Base-by-base conservation (phyloP, 2,888 invertebrate species). In the Subacronicta megacephala region DNA sequence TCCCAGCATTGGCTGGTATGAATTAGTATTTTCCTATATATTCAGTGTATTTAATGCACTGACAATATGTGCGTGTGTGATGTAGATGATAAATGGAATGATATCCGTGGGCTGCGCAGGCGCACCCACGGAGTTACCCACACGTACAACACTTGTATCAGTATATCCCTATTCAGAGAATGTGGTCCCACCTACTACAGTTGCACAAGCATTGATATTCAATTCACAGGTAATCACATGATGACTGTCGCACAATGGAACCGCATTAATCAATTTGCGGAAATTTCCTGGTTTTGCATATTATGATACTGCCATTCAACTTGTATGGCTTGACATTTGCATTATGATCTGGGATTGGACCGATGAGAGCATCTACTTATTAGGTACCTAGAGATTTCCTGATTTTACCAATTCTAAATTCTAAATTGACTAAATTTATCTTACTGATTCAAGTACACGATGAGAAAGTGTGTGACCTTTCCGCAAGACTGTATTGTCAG, bases 81-180 rank as follows among this genome's bases (percentile, higher is more conserved):
- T 74, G 62, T 61, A 58, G 58, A 71, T 72, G 73, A 71, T 76
- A 73, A 75, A 77, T 73, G 62, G 74, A 74, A 72, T 77, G 69
- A 77, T 73, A 73, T 72, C 63, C 75, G 61, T 62, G 66, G 72
- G 73, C 63, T 51, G 83, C 77, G 85, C 83, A 80, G 88, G 88
- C 89, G 88, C 89, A 83, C 89, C 90, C 85, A 89, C 89, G 58
- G 46, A 50, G 60, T 62, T 72, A 76, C 77, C 80, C 80, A 87
- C 87, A 83, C 84, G 82, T 75, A 81, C 71, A 63, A 57, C 68
- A 65, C 72, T 49, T 57, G 61, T 72, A 65, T 72, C 72, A 76
- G 66, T 79, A 77, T 83, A 81, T 80, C 76, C 83, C 83, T 80
- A 79, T 83, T 82, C 81, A 81, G 81, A 82, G 84, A 89, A 88